A percentile compares a stretch with the other conserved stretches of the same genome.
phyloP scores from a whole-genome alignment of 1,140 invertebrate species.

The Thaumatotibia leucotreta region DNA sequence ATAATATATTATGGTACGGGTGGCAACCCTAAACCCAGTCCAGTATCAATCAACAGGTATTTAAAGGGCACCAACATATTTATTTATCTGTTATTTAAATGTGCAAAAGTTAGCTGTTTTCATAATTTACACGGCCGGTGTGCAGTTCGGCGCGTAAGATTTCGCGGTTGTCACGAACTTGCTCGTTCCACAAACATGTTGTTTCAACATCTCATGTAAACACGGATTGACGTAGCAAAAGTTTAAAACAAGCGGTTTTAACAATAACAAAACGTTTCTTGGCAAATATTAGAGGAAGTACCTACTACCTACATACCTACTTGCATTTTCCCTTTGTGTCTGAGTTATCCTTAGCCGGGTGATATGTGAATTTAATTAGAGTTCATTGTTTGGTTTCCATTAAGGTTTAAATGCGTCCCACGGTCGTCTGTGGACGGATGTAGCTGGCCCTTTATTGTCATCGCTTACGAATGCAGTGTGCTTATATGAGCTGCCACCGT shows the following conservation, averaged over 20 bases:
- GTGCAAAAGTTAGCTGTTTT: no score
- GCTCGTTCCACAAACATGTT: background rate
- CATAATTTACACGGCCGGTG: background rate
- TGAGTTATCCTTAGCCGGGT: background rate
- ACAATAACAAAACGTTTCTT: conserved; percentile 9
- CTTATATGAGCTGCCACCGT: background rate
- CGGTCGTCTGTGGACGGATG: background rate
- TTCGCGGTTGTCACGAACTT: conserved; percentile 9
- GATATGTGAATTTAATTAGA: conserved; percentile 13
- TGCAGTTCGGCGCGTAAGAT: background rate
- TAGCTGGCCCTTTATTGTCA: background rate
- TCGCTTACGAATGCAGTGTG: background rate
- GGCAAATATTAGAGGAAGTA: conserved; percentile 11
- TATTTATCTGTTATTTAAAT: no score
- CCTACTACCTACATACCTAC: no score
- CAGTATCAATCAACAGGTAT: no score
- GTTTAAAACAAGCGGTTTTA: background rate
- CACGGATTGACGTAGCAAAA: conserved; percentile 1
- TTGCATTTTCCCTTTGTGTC: background rate
- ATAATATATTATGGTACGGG: no score
- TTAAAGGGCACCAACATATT: no score
- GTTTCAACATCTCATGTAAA: background rate
- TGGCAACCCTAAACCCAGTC: no score
- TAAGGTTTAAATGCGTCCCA: conserved; percentile 5
- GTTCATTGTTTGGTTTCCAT: conserved; percentile 11